Percentiles rank a stretch among this genome's conserved stretches.
These are phyloP conservation scores for Anodontia alba DNA, from an alignment of 2,888 invertebrate species.

Conservation along the genomic window DNA sequence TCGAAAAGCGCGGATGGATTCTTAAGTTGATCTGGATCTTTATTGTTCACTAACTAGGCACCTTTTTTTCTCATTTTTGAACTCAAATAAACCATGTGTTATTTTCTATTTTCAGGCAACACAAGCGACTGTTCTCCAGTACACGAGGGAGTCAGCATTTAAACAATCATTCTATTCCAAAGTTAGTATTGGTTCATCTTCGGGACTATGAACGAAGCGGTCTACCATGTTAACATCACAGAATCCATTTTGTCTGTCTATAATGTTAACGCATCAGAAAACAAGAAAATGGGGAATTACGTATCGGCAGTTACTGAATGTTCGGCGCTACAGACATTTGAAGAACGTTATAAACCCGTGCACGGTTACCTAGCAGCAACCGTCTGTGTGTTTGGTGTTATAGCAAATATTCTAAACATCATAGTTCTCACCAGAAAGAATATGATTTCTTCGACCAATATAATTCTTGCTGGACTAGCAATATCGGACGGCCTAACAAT, in stretches of 20 bases:
- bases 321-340: slow-evolving; percentile 60
- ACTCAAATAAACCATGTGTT: no score
- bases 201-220: slow-evolving; percentile 8
- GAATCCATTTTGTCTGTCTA: slow-evolving; percentile 36
- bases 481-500: slow-evolving; percentile 96
- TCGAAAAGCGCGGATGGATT: no score
- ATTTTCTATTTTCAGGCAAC: neutral
- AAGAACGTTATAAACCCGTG: slow-evolving; percentile 83
- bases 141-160: neutral
- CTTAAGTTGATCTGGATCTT: no score
- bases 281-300: slow-evolving; percentile 56
- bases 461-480: slow-evolving; percentile 93
- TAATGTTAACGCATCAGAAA: slow-evolving; percentile 41
- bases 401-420: slow-evolving; percentile 96
- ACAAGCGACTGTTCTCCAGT: neutral
- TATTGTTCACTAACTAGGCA: no score
- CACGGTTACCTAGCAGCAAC: slow-evolving; percentile 95
- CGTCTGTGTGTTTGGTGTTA: slow-evolving; percentile 95
- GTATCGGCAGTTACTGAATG: slow-evolving; percentile 48
- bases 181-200: neutral
- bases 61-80: no score
- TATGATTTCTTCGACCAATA: slow-evolving; percentile 95
- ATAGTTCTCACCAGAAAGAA: slow-evolving; percentile 95
- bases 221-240: slow-evolving; percentile 39
- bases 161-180: neutral